A percentile compares a stretch with the other conserved stretches of the same genome.
Evolutionary conservation across 1,140 invertebrate species (phyloP).

Genomic region (Drosophila nigromelanica): DNA sequence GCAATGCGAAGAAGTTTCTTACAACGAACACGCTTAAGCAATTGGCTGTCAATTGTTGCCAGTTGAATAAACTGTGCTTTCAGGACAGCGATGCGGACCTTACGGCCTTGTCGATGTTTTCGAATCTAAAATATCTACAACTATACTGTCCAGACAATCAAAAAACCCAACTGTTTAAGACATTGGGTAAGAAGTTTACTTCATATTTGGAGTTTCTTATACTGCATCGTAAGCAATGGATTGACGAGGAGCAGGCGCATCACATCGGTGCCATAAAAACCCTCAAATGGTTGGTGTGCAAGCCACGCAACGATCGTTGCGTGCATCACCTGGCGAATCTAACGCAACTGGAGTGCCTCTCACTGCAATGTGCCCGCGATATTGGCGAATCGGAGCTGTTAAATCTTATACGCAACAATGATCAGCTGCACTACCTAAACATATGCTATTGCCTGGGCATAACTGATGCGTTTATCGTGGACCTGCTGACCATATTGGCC

Average conservation of each 20-base stretch:
- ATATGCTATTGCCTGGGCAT: constrained; percentile 67
- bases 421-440: constrained; percentile 61
- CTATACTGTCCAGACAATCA: constrained; percentile 61
- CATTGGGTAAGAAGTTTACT: constrained; percentile 33
- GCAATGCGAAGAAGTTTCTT: constrained; percentile 62
- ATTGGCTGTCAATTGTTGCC: constrained; percentile 43
- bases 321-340: constrained; percentile 49
- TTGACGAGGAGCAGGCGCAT: constrained; percentile 64
- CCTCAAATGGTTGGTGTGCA: constrained; percentile 64
- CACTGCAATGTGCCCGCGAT: constrained; percentile 59
- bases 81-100: constrained; percentile 66
- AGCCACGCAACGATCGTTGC: constrained; percentile 60
- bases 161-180: constrained; percentile 57
- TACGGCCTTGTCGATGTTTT: constrained; percentile 48
- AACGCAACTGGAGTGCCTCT: constrained; percentile 56
- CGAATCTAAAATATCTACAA: constrained; percentile 57
- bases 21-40: constrained; percentile 58
- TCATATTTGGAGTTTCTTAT: constrained; percentile 54
- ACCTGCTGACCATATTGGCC: constrained; percentile 38
- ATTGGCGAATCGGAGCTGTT: constrained; percentile 56
- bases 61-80: constrained; percentile 59
- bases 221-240: constrained; percentile 65
- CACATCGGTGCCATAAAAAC: constrained; percentile 51
- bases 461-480: constrained; percentile 61
- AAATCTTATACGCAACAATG: constrained; percentile 53